A percentile compares a stretch with the other conserved stretches of the same genome.
Conservation (phyloP, 37 sponge, comb jelly and placozoan genomes). For the Axinella damicornis region DNA sequence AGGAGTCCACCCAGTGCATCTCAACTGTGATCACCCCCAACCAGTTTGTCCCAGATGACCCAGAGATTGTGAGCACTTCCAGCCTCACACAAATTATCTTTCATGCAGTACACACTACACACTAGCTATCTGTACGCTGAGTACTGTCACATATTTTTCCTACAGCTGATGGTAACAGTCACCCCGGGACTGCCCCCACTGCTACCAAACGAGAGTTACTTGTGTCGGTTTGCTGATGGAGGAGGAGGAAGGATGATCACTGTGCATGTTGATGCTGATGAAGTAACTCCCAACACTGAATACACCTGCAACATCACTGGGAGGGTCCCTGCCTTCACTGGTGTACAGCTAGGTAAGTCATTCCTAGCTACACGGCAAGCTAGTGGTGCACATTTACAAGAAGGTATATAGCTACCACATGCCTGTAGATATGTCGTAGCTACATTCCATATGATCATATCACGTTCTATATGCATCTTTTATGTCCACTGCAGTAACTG, state of each 20-base stretch:
- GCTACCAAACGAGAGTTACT: constrained; percentile 25
- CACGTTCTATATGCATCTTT: not conserved
- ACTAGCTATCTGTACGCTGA: no score
- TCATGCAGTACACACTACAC: no score
- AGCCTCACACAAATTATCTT: no score
- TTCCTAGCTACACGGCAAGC: constrained; percentile 14
- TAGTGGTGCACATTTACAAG: not conserved
- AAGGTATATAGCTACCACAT: not conserved
- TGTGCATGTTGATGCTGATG: constrained; percentile 26
- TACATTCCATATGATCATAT: no score
- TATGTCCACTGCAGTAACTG: constrained; percentile 9
- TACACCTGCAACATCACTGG: constrained; percentile 23
- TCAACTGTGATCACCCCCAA: constrained; percentile 16
- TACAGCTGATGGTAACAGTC: constrained; percentile 17
- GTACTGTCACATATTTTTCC: no score
- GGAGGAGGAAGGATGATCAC: constrained; percentile 6
- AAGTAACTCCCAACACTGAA: not conserved
- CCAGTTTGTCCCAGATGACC: constrained; percentile 26
- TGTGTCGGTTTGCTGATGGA: constrained; percentile 32
- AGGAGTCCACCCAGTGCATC: constrained; percentile 2
- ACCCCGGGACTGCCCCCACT: constrained; percentile 40
- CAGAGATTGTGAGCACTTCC: constrained; percentile 23
- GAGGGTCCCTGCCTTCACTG: constrained; percentile 1
- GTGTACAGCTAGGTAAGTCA: not conserved
- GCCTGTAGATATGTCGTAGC: no score